Percentiles rank a stretch among this genome's conserved stretches.
phyloP scores from a whole-genome alignment of 2,113 vertebrate genomes.

The Hyla sarda region DNA sequence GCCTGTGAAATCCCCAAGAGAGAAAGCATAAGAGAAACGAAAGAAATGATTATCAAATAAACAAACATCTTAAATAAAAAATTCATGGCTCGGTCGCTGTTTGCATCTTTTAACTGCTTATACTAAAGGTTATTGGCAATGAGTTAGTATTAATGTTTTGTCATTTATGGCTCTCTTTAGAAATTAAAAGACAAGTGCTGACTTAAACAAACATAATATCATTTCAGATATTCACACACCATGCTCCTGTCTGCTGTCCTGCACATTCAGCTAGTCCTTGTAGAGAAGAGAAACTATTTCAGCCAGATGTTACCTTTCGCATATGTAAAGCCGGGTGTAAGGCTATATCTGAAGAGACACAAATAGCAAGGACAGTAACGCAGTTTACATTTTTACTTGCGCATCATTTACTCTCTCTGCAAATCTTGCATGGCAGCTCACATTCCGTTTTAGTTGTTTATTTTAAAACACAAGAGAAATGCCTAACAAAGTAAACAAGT shows the following conservation, averaged over 20 bases:
- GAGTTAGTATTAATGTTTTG: neutral
- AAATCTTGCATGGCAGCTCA: neutral
- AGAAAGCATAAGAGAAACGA: slow-evolving; percentile 2
- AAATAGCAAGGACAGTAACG: neutral
- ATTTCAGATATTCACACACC: slow-evolving; percentile 1
- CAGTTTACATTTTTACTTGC: neutral
- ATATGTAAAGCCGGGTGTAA: neutral
- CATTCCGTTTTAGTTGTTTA: neutral
- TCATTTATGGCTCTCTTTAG: slow-evolving; percentile 6
- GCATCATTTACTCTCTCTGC: neutral
- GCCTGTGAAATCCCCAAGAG: slow-evolving; percentile 27
- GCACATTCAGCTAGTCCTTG: neutral
- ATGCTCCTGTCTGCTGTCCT: neutral
- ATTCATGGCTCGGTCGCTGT: neutral
- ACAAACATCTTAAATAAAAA: slow-evolving; percentile 35
- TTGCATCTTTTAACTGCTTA: neutral
- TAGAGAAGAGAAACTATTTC: neutral
- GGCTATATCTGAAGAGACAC: neutral
- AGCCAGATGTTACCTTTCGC: neutral
- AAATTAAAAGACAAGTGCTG: slow-evolving; percentile 19
- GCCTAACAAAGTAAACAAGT: neutral
- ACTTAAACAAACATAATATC: neutral
- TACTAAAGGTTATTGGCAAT: neutral
- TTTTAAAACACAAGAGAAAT: neutral
- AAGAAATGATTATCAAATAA: slow-evolving; percentile 16